Base-by-base conservation (phyloP, 2,888 invertebrate species). In the Lasioglossum pauxillum region DNA sequence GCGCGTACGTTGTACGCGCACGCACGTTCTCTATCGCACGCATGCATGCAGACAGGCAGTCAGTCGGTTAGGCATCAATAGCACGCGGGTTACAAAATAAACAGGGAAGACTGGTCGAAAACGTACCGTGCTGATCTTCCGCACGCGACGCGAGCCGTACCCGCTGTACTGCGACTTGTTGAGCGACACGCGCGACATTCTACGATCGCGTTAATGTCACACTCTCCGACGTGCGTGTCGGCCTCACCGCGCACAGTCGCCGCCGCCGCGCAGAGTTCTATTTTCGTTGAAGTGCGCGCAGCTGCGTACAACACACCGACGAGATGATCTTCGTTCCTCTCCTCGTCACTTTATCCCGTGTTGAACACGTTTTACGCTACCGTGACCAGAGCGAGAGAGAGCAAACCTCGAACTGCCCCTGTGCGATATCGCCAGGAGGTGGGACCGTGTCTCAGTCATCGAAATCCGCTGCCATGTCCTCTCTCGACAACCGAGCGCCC, bases 61-160 rank as follows among this genome's bases (percentile, higher is more conserved):
- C 23, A 23, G n/a, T 38, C 49, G 49, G 31, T 49, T 31, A 64
- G 31, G 53, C 53, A 53, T 10, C 10, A 1, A n/a, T 53, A 31
- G 46, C 74, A 60, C 60, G 75, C n/a, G 60, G 60, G 23, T 77
- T 35, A 82, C 35, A 82, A 77, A 76, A 81, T 38, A 75, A 77
- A 80, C 78, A 57, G 46, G 1, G 77, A 77, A 87, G 82, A 76
- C 53, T 67, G 69, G 35, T 23, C 10, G 53, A 72, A 71, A 83
- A 94, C 95, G 89, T 93, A 95, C 95, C 95, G 95, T 94, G 89
- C 95, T 95, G 91, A 95, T 95, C 92, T 95, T 95, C 87, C 95
- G 93, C 86, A 95, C 94, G 91, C 95, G 94, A 88, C 95, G 94
- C 88, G 95, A 95, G 93, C 95, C 95, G 92, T 95, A 95, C 91